phyloP scores from a whole-genome alignment of 2,113 vertebrate genomes.

The Taxidea taxus region DNA sequence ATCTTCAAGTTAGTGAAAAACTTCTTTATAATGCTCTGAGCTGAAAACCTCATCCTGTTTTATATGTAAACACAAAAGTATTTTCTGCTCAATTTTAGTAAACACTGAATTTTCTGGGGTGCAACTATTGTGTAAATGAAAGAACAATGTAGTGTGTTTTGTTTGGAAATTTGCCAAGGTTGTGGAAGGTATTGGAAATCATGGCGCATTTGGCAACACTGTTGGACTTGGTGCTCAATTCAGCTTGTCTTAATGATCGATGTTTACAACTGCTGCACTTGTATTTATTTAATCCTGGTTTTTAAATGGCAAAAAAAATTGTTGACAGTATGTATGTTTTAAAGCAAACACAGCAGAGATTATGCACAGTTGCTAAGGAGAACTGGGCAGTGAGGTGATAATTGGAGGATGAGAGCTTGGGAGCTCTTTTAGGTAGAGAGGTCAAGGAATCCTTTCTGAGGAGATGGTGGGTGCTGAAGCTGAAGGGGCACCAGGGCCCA shows the following conservation, averaged over 20 bases:
- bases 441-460: not conserved
- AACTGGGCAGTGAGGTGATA: fast-evolving
- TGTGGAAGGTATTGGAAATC: not conserved
- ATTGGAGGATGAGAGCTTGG: not conserved
- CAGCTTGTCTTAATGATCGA: not conserved
- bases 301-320: not conserved
- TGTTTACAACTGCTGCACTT: not conserved
- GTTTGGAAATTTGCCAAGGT: not conserved
- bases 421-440: not conserved
- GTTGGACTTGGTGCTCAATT: not conserved
- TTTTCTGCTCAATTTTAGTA: constrained; percentile 23
- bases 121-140: not conserved
- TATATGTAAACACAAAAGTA: constrained; percentile 30
- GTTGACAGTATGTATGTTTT: not conserved
- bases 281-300: not conserved
- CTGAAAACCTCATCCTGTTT: constrained; percentile 20
- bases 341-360: not conserved
- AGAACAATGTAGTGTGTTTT: not conserved
- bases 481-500: not conserved
- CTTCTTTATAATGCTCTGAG: not conserved
- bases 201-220: not conserved
- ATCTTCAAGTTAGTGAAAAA: not conserved
- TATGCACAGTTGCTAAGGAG: not conserved
- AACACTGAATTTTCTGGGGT: constrained; percentile 31
- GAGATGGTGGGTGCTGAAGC: not conserved